Base-by-base conservation (phyloP, 1,140 invertebrate genomes). In the Anastrepha ludens region DNA sequence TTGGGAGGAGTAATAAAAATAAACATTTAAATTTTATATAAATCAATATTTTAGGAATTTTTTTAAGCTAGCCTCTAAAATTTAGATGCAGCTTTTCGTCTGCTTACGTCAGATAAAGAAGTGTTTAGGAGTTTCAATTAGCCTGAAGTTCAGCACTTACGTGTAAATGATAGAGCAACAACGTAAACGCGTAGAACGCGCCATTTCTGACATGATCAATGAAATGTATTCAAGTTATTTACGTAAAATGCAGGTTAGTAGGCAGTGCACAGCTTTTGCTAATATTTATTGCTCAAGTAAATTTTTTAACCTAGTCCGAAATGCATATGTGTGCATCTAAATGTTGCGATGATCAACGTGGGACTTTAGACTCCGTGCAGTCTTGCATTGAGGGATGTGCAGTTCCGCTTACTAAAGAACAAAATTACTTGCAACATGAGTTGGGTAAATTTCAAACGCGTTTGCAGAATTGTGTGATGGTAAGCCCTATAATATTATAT, bases 401-500 rank as follows among this genome's bases (percentile, higher is more conserved):
- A 2, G 91, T 90, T 17, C 94, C 95, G 2, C 93, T 98, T 11
- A 96, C 95, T 89, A 95, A 95, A 89, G 97, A 97, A 29, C 97
- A 98, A 92, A 95, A 95, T 89, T 98, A 96, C 94, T 95, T 98
- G 60, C 93, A 95, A 94, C 94, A 93, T 89, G 95, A 95, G 92
- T 92, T 96, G 50, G 94, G 94, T 88, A 91, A 94, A 89, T 94
- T 96, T 87, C 95, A 98, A 95, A 96, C 96, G 91, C 95, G 97
- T 89, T 93, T 99, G 74, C 97, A 98, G 92, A 94, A 97, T 67
- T 98, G 98, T 94, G 96, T 98, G 1, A 96, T 98, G 95, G 92
- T 93, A 29, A 29, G 29, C 29, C 29, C 59, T 60, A 64, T 2
- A 39, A 58, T 85, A 86, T 13, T 50, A 39, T 50, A 39, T 85